A percentile compares a stretch with the other conserved stretches of the same genome.
Evolutionary conservation across 2,797 vertebrate genomes (phyloP).

Genomic region (Hydrophis major): DNA sequence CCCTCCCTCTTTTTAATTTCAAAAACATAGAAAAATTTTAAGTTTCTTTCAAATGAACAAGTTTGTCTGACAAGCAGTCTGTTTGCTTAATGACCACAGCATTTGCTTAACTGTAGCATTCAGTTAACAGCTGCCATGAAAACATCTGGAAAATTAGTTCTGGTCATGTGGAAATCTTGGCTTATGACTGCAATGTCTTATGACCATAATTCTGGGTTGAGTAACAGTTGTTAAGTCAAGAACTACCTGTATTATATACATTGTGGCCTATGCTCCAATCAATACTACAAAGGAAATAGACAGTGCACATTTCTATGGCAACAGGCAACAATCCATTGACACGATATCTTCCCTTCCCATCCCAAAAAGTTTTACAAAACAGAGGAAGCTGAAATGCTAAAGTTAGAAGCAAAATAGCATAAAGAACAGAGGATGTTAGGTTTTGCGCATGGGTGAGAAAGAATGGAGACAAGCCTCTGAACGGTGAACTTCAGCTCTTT

Average conservation of each 20-base stretch:
- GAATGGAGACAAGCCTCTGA: no score
- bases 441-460: no score
- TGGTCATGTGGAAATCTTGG: background rate
- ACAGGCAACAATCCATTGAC: background rate
- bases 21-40: background rate
- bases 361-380: background rate
- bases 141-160: background rate
- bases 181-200: background rate
- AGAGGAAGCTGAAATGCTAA: background rate
- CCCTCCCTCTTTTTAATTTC: background rate
- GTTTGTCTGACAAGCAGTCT: background rate
- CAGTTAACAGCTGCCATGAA: background rate
- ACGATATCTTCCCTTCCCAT: background rate
- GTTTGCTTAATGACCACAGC: background rate
- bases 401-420: background rate
- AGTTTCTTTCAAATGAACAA: background rate
- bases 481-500: no score
- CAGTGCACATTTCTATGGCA: background rate
- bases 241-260: background rate
- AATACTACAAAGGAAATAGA: background rate
- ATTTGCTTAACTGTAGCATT: background rate
- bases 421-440: background rate
- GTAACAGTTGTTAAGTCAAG: background rate
- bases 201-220: background rate
- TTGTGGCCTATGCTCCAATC: background rate